phyloP scores from a whole-genome alignment of 1,140 invertebrate species.

The Dendrolimus punctatus region DNA sequence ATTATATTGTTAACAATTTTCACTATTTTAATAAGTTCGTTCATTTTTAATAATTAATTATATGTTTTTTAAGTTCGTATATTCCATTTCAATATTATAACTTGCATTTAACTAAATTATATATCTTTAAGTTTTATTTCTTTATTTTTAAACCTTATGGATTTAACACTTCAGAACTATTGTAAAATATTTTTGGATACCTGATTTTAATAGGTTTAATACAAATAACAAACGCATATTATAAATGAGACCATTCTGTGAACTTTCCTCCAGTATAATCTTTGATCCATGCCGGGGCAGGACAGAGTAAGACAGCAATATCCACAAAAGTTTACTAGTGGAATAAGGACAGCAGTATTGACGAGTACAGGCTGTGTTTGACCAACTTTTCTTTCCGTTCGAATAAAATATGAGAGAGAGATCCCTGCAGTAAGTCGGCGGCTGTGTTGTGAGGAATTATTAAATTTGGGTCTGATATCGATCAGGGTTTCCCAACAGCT shows the following conservation, averaged over 20 bases:
- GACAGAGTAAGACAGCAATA: conserved; percentile 25
- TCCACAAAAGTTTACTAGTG: conserved; percentile 4
- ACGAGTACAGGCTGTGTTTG: conserved; percentile 36
- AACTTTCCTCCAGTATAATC: conserved; percentile 27
- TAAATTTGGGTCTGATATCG: conserved; percentile 5
- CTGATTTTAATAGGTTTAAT: no score
- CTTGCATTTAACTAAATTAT: no score
- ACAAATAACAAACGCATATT: not conserved
- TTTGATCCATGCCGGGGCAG: conserved; percentile 34
- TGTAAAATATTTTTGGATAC: no score
- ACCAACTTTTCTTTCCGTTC: conserved; percentile 57
- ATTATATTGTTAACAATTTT: no score
- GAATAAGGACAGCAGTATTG: conserved; percentile 25
- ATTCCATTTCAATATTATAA: no score
- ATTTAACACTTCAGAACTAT: no score
- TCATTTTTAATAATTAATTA: no score
- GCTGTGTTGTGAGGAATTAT: not conserved
- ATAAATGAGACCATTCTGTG: conserved; percentile 6
- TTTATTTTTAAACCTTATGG: no score
- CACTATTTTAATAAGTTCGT: no score
- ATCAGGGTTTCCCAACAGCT: not conserved
- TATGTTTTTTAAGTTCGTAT: no score
- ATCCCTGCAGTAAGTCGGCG: conserved; percentile 9
- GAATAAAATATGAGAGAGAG: conserved; percentile 50
- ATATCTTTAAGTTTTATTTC: no score